Percentiles rank a stretch among this genome's conserved stretches.
Conservation (phyloP, 2,113 vertebrate genomes). For the Etheostoma cragini region DNA sequence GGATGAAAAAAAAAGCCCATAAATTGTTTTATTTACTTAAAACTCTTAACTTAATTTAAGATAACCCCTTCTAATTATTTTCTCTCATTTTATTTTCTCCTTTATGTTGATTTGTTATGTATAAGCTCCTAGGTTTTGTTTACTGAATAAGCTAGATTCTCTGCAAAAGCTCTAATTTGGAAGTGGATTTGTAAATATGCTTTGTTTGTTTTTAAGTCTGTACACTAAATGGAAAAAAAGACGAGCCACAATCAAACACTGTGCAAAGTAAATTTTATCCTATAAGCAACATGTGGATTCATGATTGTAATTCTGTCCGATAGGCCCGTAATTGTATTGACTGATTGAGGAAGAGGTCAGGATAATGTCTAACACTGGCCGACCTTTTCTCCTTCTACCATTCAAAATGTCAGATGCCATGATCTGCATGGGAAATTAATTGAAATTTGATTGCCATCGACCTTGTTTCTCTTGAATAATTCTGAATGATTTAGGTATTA, state of each 20-base stretch:
- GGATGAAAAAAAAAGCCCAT: too few species aligned
- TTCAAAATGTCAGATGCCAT: constrained; percentile 47
- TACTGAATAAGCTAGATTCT: too few species aligned
- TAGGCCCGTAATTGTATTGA: constrained; percentile 59
- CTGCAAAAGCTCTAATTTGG: too few species aligned
- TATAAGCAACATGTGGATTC: not conserved
- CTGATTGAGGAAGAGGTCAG: constrained; percentile 49
- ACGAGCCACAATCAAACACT: not conserved
- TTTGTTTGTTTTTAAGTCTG: too few species aligned
- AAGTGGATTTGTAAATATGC: too few species aligned
- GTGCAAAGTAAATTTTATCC: not conserved
- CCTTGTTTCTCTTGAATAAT: constrained; percentile 76
- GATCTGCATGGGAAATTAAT: constrained; percentile 47
- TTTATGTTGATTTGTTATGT: too few species aligned
- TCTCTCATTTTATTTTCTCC: too few species aligned
- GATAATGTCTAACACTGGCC: constrained; percentile 42
- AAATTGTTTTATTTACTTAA: too few species aligned
- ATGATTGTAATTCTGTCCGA: constrained; percentile 56
- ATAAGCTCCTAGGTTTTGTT: too few species aligned
- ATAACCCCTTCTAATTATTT: too few species aligned
- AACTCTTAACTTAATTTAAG: too few species aligned
- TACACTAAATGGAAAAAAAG: too few species aligned
- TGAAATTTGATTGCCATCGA: constrained; percentile 73
- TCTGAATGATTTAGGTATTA: constrained; percentile 76
- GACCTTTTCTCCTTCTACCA: constrained; percentile 58